Percentiles rank a stretch among this genome's conserved stretches.
phyloP scores from a whole-genome alignment of 2,797 vertebrate species.

The Aplochiton taeniatus region DNA sequence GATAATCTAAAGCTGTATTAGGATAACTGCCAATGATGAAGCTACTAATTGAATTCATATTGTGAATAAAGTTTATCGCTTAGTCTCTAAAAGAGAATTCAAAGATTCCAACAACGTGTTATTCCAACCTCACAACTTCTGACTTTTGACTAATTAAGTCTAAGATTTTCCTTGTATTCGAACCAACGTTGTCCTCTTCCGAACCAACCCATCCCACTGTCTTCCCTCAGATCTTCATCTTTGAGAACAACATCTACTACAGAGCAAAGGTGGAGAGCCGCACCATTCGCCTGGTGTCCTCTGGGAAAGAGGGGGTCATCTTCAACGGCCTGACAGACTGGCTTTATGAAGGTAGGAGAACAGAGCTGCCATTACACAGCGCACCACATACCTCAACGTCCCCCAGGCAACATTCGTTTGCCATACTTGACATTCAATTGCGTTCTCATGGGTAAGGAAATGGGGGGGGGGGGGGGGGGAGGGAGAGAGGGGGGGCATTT shows the following conservation, averaged over 20 bases:
- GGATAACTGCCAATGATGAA: too few relatives aligned
- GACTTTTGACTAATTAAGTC: too few relatives aligned
- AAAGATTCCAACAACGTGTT: too few relatives aligned
- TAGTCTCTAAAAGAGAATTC: not conserved
- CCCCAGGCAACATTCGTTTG: too few relatives aligned
- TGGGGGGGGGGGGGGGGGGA: too few relatives aligned
- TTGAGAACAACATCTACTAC: slow-evolving; percentile 99
- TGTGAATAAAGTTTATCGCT: too few relatives aligned
- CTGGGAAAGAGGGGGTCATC: slow-evolving; percentile 89
- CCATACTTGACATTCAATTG: too few relatives aligned
- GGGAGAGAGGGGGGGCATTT: too few relatives aligned
- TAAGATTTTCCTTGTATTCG: not conserved
- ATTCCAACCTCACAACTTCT: too few relatives aligned
- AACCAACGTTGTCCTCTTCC: not conserved
- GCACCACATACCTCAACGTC: too few relatives aligned
- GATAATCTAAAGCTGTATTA: too few relatives aligned
- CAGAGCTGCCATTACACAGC: too few relatives aligned
- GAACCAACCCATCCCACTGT: slow-evolving; percentile 3
- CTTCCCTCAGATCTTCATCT: slow-evolving; percentile 89
- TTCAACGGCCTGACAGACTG: slow-evolving; percentile 96
- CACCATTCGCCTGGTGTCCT: slow-evolving; percentile 92
- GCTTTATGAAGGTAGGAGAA: slow-evolving; percentile 91
- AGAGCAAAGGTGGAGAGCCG: slow-evolving; percentile 85
- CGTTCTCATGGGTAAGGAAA: not conserved
- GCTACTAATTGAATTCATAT: not conserved